Base-by-base conservation (phyloP, 2,797 vertebrate species). In the Mionectes olivaceus region DNA sequence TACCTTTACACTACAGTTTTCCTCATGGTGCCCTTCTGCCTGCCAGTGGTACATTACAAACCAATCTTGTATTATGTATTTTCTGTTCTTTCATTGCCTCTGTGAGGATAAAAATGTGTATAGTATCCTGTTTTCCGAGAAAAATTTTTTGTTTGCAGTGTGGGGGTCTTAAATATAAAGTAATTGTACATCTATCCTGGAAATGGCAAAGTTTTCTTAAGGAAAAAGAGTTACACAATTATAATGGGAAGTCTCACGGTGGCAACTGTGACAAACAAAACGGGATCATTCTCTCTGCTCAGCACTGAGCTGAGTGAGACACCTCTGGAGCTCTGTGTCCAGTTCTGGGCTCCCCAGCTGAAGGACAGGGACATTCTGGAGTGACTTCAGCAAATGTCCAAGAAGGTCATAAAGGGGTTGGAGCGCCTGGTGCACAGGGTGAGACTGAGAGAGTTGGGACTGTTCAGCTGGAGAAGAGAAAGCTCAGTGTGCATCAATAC, bases 21-120 rank as follows among this genome's bases (percentile, higher is more conserved):
- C 46, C 53, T 43, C 53, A 46, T 8, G 33, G 21, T 77, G 68
- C 32, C 18, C n/a, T 76, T 30, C 74, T 69, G 68, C 32, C 64
- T 68, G 47, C 25, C 44, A 67, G 39, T 13, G 70, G 17, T n/a
- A 70, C 25, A 49, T 37, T 39, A 70, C 23, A 76, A 82, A 69
- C 28, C 80, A 50, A 71, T 80, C 37, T 74, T 83, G 24, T 33
- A 60, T 49, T 63, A 56, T 35, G 52, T 21, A 63, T 28, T 85
- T 74, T 71, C 87, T 88, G 68, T 63, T 81, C 79, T 86, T 18
- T 78, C 53, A 28, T 78, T 93, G 79, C 73, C 76, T 87, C 71
- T 92, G 49, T 53, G 60, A 89, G 79, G 79, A 77, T 18, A 85
- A 91, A 91, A 85, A 70, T 30, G 37, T 84, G 35, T 44, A 80